Conservation (phyloP, 2,888 invertebrate species). For the Volucella zonaria region DNA sequence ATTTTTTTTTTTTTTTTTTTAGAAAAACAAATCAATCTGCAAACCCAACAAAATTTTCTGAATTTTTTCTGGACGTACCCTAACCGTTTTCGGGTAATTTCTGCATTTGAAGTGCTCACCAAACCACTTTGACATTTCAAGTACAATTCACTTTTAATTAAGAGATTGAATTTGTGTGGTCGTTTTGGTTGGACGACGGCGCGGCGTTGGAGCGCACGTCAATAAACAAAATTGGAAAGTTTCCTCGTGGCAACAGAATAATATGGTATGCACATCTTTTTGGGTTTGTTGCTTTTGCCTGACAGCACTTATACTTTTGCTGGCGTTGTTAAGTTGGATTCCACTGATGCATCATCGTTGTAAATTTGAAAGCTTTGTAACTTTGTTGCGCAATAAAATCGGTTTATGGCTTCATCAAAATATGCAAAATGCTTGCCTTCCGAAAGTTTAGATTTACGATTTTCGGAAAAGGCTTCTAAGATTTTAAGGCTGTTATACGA, state of each 20-base stretch:
- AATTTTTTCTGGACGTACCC: constrained; percentile 20
- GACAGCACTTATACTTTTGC: not conserved
- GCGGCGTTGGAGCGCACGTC: constrained; percentile 52
- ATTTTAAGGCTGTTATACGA: constrained; percentile 54
- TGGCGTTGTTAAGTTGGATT: constrained; percentile 26
- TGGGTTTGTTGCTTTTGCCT: constrained; percentile 1
- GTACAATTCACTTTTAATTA: constrained; percentile 72
- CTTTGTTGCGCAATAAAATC: constrained; percentile 69
- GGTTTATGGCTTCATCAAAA: constrained; percentile 64
- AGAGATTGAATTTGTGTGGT: constrained; percentile 61
- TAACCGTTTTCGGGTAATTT: constrained; percentile 46
- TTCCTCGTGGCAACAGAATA: constrained; percentile 17
- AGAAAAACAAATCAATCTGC: constrained; percentile 37
- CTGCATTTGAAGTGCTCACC: constrained; percentile 61
- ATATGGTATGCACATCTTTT: constrained; percentile 19
- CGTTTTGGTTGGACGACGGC: constrained; percentile 27
- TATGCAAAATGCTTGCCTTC: constrained; percentile 61
- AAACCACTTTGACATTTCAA: constrained; percentile 41
- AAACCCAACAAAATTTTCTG: constrained; percentile 13
- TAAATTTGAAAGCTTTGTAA: constrained; percentile 65
- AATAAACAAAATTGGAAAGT: constrained; percentile 67
- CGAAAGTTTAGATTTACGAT: constrained; percentile 69
- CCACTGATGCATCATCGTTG: constrained; percentile 62
- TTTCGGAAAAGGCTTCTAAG: constrained; percentile 66
- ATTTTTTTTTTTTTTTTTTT: not conserved